Conservation (phyloP, 2,113 vertebrate genomes). For the Tautogolabrus adspersus region DNA sequence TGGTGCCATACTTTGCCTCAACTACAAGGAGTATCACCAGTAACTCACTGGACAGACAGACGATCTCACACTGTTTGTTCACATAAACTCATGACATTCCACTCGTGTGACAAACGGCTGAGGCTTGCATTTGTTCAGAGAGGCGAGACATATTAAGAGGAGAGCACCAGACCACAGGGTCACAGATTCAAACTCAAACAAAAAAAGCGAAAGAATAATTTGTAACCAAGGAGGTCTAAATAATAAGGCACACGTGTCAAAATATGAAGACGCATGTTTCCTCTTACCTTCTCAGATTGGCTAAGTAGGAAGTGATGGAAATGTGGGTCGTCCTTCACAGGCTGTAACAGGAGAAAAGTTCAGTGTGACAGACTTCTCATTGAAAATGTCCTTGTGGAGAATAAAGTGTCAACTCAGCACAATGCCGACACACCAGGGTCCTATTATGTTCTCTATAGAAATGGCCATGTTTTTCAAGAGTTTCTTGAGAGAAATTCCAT, state of each 20-base stretch:
- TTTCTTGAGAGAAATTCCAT: neutral
- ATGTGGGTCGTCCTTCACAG: slow-evolving; percentile 95
- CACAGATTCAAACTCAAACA: neutral
- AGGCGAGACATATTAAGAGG: neutral
- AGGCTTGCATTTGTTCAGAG: too few relatives aligned
- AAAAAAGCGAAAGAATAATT: too few relatives aligned
- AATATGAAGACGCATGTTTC: neutral
- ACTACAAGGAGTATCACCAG: too few relatives aligned
- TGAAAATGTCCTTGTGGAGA: slow-evolving; percentile 11
- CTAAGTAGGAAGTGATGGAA: slow-evolving; percentile 98
- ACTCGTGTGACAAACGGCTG: too few relatives aligned
- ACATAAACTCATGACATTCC: too few relatives aligned
- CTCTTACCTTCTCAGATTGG: slow-evolving; percentile 97
- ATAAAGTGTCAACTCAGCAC: neutral
- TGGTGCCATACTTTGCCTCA: too few relatives aligned
- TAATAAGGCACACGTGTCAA: neutral
- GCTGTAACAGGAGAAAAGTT: slow-evolving; percentile 87
- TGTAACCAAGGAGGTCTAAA: neutral
- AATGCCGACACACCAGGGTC: slow-evolving; percentile 1
- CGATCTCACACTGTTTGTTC: too few relatives aligned
- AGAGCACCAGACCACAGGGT: neutral
- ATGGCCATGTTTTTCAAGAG: neutral
- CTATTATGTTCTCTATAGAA: neutral
- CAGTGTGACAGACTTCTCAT: slow-evolving; percentile 52
- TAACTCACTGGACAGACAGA: too few relatives aligned